Base-by-base conservation (phyloP, 2,797 vertebrate species). In the Danio tinwini region DNA sequence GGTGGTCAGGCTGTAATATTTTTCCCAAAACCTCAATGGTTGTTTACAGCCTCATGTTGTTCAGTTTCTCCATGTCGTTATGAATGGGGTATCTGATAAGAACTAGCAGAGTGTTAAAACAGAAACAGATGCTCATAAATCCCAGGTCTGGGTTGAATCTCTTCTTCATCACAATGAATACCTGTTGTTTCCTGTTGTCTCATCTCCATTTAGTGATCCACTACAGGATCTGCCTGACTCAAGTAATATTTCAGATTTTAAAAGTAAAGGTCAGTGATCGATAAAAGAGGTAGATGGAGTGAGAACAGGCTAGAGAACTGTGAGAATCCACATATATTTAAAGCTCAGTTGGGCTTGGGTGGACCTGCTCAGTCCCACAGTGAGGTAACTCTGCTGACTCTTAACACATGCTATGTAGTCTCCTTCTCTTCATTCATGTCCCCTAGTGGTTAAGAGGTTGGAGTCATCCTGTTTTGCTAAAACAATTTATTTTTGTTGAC, bases 311-410 rank as follows among this genome's bases (percentile, higher is more conserved):
- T 44, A 53, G 49, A 75, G 17, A 29, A 44, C 16, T 5, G 16
- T 67, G 67, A 73, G 29, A 64, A 78, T 65, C 39, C 73, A 47
- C n/a, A 69, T 62, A 45, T 45, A 73, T 77, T 71, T 67, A 61
- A 67, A 70, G 42, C 37, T 71, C 65, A 29, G 13, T 63, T 76
- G 9, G 42, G 70, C 21, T 40, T 78, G 53, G 76, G 74, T 76
- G 76, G 76, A 79, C 52, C 74, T 74, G 63, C 65, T 84, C 42
- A 76, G 50, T 68, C 58, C 39, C 21, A 44, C 40, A 37, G 65
- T 80, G 62, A 81, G 69, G 67, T 72, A 78, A 80, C 52, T 62
- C 44, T 29, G 37, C 19, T 19, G 53, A 39, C 45, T 71, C 29
- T 59, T 45, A 52, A 68, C 56, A 65, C 19, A n/a, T 53, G 19